Percentiles rank a stretch among this genome's conserved stretches.
Conservation (phyloP, 1,140 invertebrate species). For the Papilio aristodemus region DNA sequence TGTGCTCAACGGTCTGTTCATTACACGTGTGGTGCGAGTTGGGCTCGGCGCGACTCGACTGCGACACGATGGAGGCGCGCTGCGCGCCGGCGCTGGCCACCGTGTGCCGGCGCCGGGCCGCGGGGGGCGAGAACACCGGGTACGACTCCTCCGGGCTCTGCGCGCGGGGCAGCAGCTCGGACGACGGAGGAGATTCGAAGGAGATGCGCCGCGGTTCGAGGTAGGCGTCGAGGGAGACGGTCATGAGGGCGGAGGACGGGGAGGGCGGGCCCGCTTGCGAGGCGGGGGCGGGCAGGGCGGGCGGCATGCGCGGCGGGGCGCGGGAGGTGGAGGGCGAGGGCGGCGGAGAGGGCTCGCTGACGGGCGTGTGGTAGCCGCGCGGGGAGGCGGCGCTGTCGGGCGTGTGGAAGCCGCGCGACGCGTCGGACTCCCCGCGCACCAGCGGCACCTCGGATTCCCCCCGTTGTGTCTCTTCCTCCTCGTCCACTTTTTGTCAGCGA, state of each 20-base stretch:
- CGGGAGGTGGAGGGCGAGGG: constrained; percentile 74
- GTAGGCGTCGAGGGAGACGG: constrained; percentile 90
- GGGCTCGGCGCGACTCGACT: constrained; percentile 85
- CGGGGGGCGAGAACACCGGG: constrained; percentile 91
- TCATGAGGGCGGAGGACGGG: constrained; percentile 91
- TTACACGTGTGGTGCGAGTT: constrained; percentile 92
- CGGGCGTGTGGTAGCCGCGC: constrained; percentile 85
- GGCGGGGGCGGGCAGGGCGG: constrained; percentile 65
- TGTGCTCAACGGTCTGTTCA: constrained; percentile 35
- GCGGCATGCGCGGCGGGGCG: constrained; percentile 57
- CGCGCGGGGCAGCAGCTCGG: constrained; percentile 84
- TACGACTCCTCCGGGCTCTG: constrained; percentile 89
- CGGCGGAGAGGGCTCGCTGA: constrained; percentile 82
- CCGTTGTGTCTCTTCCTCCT: constrained; percentile 62
- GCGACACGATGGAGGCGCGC: constrained; percentile 84
- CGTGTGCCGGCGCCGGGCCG: constrained; percentile 78
- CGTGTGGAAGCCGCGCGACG: constrained; percentile 74
- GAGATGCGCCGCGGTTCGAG: constrained; percentile 89
- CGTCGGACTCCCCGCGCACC: constrained; percentile 68
- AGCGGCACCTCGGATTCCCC: constrained; percentile 69
- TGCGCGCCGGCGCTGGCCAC: constrained; percentile 77
- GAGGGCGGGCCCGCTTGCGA: constrained; percentile 84
- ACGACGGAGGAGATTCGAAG: constrained; percentile 87
- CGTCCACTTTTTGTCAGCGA: constrained; percentile 42
- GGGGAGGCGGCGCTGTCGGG: constrained; percentile 75